Evolutionary conservation across 2,888 invertebrate species (phyloP), one percentile per base, ranked within the genome.

Genomic region (Aphelenchoides bicaudatus): DNA sequence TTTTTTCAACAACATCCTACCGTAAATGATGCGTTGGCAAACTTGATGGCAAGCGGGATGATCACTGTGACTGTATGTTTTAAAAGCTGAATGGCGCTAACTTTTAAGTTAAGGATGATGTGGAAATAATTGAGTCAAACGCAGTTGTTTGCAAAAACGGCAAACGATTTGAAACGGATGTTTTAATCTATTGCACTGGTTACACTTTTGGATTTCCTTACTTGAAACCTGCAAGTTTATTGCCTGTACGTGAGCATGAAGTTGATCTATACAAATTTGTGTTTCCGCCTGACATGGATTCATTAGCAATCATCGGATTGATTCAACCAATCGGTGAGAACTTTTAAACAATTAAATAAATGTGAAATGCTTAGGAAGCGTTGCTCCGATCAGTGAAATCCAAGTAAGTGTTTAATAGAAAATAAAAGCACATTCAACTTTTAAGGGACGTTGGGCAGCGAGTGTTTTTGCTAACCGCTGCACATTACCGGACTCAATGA

Each of bases 271-370:
- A 80, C 75, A 80, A 81, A 65, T 81, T 76, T 60, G 78, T 81
- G 56, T 81, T 80, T 60, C 81, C 81, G 0, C 78, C 80, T 13
- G 50, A 65, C 16, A 58, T 65, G 48, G 55, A 63, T 8, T 79
- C 79, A 4, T 64, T 82, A 28, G 80, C 79, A 2, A 68, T 77
- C 10, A 74, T 78, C 30, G 78, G 82, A 0, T 68, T 82, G 16
- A 79, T 82, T 29, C 82, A 82, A 58, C 80, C 81, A 3, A 79
- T 81, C 43, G 82, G n/a, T n/a, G n/a, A n/a, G n/a, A n/a, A n/a
- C n/a, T n/a, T n/a, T n/a, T n/a, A n/a, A n/a, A n/a, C n/a, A n/a
- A n/a, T n/a, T n/a, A n/a, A n/a, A n/a, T n/a, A n/a, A n/a, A n/a
- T n/a, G n/a, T n/a, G n/a, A n/a, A n/a, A n/a, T n/a, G n/a, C n/a